Percentiles rank a stretch among this genome's conserved stretches.
Conservation (phyloP, 2,113 vertebrate species). For the Nycticebus coucang region DNA sequence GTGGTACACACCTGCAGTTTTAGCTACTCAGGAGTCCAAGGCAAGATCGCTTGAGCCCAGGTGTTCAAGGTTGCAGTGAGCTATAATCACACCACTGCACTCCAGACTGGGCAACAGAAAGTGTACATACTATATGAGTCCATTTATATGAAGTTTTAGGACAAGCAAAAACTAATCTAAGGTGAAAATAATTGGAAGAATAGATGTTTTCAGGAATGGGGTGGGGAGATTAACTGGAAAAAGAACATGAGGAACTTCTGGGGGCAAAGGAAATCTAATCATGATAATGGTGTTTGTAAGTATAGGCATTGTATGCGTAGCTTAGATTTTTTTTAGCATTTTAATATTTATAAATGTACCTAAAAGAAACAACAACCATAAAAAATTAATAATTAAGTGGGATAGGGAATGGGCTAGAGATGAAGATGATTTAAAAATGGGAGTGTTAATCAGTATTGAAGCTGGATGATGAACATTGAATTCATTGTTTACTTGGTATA, state of each 20-base stretch:
- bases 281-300: neutral
- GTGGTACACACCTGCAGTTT: no score
- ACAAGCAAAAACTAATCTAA: neutral
- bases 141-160: neutral
- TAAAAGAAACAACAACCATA: slow-evolving; percentile 3
- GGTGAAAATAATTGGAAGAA: neutral
- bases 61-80: no score
- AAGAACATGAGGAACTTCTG: neutral
- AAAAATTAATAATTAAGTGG: neutral
- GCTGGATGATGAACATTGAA: neutral
- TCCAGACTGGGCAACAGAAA: neutral
- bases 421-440: neutral
- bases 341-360: neutral
- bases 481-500: neutral
- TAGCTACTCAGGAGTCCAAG: no score
- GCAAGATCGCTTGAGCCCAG: no score
- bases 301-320: neutral
- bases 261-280: neutral
- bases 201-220: neutral
- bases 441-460: neutral
- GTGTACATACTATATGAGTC: neutral
- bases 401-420: neutral
- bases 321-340: neutral
- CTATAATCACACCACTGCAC: no score
- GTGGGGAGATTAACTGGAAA: neutral